Base-by-base conservation (phyloP, 1,140 invertebrate genomes). In the Holotrichia oblita region DNA sequence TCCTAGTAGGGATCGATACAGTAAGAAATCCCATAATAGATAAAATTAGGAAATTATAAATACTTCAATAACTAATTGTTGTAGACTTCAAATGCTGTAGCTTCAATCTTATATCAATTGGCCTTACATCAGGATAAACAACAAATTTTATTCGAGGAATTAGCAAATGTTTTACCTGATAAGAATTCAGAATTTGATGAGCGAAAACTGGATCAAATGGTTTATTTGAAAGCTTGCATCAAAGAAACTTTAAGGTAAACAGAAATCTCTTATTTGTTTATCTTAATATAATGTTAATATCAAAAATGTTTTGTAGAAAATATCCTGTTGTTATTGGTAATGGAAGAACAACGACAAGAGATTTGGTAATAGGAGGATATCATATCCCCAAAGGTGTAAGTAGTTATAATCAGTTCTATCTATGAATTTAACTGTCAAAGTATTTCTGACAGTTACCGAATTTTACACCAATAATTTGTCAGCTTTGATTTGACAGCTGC, bases 251-350 rank as follows among this genome's bases (percentile, higher is more conserved):
- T 98, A 82, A 93, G 95, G 94, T 95, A 80, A 81, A 61, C 48
- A 72, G 12, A 74, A 41, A 4, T 40, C 2, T 24, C 40, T 7
- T 17, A 77, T 73, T n/a, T n/a, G n/a, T n/a, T 41, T 22, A 55
- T 14, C 14, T 77, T 27, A 40, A 77, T 44, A 61, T 17, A 64
- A 8, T 76, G 8, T 44, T 44, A 44, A 9, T 44, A 44, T 44
- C 42, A 14, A 9, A 44, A 0, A 44, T 44, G 1, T 77, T 79
- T 85, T 87, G 44, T 84, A 90, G 91, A 81, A 90, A 97, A 86
- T 96, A 94, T 88, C 96, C 96, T 17, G 96, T 96, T 8, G 95
- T 97, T 0, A 96, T 97, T 79, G 96, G 96, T 0, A 95, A 97
- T 82, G 94, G 94, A 17, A 90, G 97, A 84, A 94, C 96, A 3